Percentiles rank a stretch among this genome's conserved stretches.
These are phyloP conservation scores for Agonopterix alstromeriana DNA, from an alignment of 2,888 invertebrate genomes.

Conservation along the genomic window DNA sequence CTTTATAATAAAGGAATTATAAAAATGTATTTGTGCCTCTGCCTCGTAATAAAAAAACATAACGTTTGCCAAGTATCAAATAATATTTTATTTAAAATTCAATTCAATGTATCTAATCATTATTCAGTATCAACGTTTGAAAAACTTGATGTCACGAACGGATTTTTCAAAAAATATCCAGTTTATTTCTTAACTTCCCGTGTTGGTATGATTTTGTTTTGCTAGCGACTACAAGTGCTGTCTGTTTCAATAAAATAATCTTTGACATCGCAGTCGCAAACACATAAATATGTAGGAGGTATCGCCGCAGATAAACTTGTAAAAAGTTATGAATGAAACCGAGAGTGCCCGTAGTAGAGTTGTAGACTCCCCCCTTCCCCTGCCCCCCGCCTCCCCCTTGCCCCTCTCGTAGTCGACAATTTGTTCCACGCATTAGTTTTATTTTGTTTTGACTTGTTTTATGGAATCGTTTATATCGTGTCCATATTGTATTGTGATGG, in stretches of 20 bases:
- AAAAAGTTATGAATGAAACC: conserved; percentile 78
- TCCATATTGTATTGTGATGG: neutral
- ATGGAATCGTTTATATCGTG: conserved; percentile 34
- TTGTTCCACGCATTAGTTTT: conserved; percentile 70
- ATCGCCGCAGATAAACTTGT: conserved; percentile 74
- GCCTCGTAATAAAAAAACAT: too few species aligned
- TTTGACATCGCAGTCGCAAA: conserved; percentile 61
- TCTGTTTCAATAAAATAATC: conserved; percentile 26
- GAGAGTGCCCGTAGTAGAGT: conserved; percentile 74
- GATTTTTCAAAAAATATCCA: too few species aligned
- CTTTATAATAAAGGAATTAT: too few species aligned
- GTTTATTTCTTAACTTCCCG: too few species aligned
- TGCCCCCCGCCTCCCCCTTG: conserved; percentile 19
- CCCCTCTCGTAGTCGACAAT: conserved; percentile 39
- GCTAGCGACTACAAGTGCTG: neutral
- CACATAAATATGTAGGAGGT: conserved; percentile 75
- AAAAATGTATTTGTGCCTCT: too few species aligned
- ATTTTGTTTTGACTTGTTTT: conserved; percentile 65
- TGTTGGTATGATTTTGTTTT: too few species aligned
- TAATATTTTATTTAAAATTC: too few species aligned
- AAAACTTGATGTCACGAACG: too few species aligned
- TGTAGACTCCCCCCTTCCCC: conserved; percentile 44
- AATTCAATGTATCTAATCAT: too few species aligned
- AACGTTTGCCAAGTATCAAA: too few species aligned
- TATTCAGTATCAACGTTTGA: too few species aligned